phyloP scores from a whole-genome alignment of 2,797 vertebrate species.

The Artibeus jamaicensis region DNA sequence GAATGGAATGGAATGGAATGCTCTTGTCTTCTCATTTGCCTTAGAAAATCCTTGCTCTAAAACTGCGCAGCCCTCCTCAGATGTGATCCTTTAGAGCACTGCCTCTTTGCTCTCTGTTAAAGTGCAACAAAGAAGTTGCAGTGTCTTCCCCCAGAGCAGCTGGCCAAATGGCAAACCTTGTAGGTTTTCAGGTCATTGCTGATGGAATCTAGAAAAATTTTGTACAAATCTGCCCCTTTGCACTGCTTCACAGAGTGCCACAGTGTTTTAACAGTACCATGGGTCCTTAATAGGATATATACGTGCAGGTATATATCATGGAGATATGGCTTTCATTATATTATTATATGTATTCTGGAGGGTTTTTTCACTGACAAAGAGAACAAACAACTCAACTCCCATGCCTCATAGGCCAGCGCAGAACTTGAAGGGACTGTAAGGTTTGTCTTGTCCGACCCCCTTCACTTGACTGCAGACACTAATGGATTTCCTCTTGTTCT shows the following conservation, averaged over 20 bases:
- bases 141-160: conserved; percentile 5
- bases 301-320: conserved; percentile 55
- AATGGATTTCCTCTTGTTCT: conserved; percentile 67
- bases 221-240: conserved; percentile 77
- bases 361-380: conserved; percentile 73
- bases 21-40: not conserved
- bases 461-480: not conserved
- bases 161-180: not conserved
- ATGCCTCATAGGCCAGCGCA: conserved; percentile 70
- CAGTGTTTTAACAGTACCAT: conserved; percentile 77
- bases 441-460: not conserved
- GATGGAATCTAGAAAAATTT: conserved; percentile 76
- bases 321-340: conserved; percentile 84
- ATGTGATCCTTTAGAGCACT: not conserved
- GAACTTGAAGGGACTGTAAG: not conserved
- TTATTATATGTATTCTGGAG: conserved; percentile 78
- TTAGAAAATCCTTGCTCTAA: conserved; percentile 9
- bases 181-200: conserved; percentile 65
- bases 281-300: conserved; percentile 81
- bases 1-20: not conserved
- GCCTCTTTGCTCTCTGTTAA: conserved; percentile 19
- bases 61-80: not conserved
- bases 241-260: conserved; percentile 72
- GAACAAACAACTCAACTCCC: conserved; percentile 68
- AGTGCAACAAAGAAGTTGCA: conserved; percentile 6